Conservation (phyloP, 2,797 vertebrate species). For the Buceros bicornis region DNA sequence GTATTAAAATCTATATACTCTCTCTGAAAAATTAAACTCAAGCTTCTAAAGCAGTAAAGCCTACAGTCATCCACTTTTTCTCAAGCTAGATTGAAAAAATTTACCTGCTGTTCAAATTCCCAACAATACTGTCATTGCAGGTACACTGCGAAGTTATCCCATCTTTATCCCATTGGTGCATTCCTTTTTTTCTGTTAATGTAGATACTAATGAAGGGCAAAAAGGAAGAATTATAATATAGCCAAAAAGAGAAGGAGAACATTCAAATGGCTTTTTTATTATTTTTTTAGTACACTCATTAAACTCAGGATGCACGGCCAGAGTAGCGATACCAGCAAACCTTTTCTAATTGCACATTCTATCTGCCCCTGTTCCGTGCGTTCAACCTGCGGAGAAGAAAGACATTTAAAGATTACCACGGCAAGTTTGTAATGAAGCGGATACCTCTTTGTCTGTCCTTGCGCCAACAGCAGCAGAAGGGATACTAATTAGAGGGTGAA, state of each 20-base stretch:
- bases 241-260: not conserved
- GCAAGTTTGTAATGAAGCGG: constrained; percentile 79
- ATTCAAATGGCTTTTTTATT: not conserved
- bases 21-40: constrained; percentile 29
- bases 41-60: not conserved
- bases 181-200: not conserved
- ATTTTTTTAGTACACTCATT: constrained; percentile 55
- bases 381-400: constrained; percentile 80
- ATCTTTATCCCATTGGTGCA: not conserved
- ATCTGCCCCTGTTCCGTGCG: constrained; percentile 61
- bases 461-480: constrained; percentile 84
- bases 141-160: not conserved
- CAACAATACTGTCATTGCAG: not conserved
- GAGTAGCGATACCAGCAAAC: constrained; percentile 35
- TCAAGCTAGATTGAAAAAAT: not conserved
- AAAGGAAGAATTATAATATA: constrained; percentile 3
- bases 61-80: not conserved
- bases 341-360: constrained; percentile 74
- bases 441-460: constrained; percentile 85
- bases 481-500: constrained; percentile 88
- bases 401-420: constrained; percentile 83
- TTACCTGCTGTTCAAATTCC: not conserved
- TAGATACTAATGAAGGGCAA: constrained; percentile 48
- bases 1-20: constrained; percentile 19
- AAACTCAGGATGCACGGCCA: constrained; percentile 58